phyloP scores from a whole-genome alignment of 2,888 invertebrate species.

The Eilema caniola region DNA sequence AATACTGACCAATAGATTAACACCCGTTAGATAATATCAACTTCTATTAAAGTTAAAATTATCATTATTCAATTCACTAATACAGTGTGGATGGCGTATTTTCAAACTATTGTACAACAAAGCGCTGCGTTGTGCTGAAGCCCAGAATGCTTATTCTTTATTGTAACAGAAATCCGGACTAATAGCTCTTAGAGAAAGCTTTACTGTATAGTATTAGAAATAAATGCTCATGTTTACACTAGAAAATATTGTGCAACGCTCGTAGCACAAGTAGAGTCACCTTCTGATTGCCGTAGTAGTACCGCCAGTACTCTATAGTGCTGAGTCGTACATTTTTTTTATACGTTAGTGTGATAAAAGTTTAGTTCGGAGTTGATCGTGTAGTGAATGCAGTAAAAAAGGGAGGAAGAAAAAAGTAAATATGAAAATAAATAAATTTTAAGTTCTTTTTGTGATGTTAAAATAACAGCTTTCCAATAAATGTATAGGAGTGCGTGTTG shows the following conservation, averaged over 20 bases:
- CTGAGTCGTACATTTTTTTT: background rate
- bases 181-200: background rate
- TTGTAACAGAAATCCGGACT: background rate
- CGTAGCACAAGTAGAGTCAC: background rate
- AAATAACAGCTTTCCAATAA: too few species aligned
- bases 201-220: background rate
- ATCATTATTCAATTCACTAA: conserved; percentile 46
- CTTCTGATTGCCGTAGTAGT: background rate
- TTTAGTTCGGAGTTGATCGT: conserved; percentile 47
- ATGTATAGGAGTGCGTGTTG: too few species aligned
- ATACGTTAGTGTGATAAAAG: conserved; percentile 38
- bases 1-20: conserved; percentile 24
- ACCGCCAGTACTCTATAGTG: background rate
- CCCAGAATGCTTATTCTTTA: background rate
- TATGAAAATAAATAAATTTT: background rate
- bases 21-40: conserved; percentile 33
- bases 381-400: conserved; percentile 40
- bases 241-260: background rate
- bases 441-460: too few species aligned
- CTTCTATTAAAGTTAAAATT: conserved; percentile 43
- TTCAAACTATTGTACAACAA: background rate
- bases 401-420: background rate
- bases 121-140: background rate
- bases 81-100: conserved; percentile 25
- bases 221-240: background rate